A percentile compares a stretch with the other conserved stretches of the same genome.
Conservation (phyloP, 2,888 invertebrate genomes). For the Ephialtes manifestator region DNA sequence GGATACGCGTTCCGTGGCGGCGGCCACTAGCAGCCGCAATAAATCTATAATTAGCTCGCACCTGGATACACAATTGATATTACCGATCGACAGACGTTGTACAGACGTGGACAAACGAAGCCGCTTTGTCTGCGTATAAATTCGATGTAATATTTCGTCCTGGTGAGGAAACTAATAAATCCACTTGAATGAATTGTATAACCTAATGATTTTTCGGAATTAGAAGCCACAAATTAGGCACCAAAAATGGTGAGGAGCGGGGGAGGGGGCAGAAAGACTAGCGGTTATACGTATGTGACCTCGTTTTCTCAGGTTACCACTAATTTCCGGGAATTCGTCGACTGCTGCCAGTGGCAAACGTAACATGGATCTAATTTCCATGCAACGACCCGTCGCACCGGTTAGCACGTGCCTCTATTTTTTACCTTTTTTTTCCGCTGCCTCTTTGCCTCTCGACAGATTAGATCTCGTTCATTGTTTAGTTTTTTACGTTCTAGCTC, state of each 20-base stretch:
- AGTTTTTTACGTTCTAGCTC: conserved; percentile 48
- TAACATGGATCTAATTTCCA: conserved; percentile 66
- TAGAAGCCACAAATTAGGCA: conserved; percentile 58
- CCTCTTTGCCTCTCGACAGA: conserved; percentile 56
- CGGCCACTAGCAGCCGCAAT: conserved; percentile 51
- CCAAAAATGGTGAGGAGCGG: neutral
- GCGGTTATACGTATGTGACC: conserved; percentile 42
- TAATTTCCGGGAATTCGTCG: conserved; percentile 55
- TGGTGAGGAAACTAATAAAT: conserved; percentile 44
- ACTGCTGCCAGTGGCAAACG: conserved; percentile 36
- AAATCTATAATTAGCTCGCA: conserved; percentile 65
- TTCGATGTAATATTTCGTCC: conserved; percentile 20
- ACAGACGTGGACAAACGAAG: conserved; percentile 42
- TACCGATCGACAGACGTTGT: conserved; percentile 39
- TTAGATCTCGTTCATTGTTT: conserved; percentile 67
- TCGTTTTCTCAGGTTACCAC: conserved; percentile 27
- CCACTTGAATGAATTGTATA: conserved; percentile 30
- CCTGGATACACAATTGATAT: conserved; percentile 58
- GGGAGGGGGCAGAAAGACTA: conserved; percentile 11
- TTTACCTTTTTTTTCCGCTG: conserved; percentile 58
- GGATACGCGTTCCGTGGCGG: neutral
- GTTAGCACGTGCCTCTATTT: conserved; percentile 63
- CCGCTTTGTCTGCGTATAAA: conserved; percentile 13
- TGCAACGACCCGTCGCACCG: conserved; percentile 55
- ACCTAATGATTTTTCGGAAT: conserved; percentile 65